Evolutionary conservation across 2,797 vertebrate genomes (phyloP).

Genomic region (Ciconia nigra): DNA sequence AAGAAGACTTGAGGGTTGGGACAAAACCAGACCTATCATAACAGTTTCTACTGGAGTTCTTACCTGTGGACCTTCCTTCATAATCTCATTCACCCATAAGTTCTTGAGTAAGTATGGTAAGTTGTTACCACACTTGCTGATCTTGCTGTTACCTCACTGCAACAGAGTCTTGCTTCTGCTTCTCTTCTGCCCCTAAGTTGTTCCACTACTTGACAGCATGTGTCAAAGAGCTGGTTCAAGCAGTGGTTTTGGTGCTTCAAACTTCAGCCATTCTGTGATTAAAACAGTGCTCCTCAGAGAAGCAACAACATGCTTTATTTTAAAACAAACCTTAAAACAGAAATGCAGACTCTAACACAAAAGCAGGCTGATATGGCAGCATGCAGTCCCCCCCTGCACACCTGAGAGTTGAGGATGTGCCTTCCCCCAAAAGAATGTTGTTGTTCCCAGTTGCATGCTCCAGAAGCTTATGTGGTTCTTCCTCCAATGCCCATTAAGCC

Average conservation of each 20-base stretch:
- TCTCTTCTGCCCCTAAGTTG: background rate
- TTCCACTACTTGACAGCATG: background rate
- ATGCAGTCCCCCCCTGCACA: rapidly evolving
- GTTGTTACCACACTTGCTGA: background rate
- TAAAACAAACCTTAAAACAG: background rate
- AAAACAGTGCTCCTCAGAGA: background rate
- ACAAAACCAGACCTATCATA: background rate
- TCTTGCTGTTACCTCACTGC: background rate
- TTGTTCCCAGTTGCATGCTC: background rate
- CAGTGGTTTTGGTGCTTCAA: background rate
- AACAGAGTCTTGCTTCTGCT: background rate
- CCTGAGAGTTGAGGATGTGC: background rate
- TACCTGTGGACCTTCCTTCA: background rate
- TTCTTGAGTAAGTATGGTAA: background rate
- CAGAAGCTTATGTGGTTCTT: background rate
- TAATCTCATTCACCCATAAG: background rate
- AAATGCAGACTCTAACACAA: background rate
- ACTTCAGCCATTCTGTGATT: background rate
- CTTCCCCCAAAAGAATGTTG: background rate
- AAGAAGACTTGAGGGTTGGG: background rate
- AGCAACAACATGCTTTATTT: background rate
- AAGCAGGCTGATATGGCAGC: background rate
- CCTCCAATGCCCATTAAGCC: background rate
- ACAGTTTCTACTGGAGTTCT: background rate
- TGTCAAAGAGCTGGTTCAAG: background rate